Percentiles rank a stretch among this genome's conserved stretches.
Conservation (phyloP, 2,888 invertebrate species). For the Standfussiana lucernea region DNA sequence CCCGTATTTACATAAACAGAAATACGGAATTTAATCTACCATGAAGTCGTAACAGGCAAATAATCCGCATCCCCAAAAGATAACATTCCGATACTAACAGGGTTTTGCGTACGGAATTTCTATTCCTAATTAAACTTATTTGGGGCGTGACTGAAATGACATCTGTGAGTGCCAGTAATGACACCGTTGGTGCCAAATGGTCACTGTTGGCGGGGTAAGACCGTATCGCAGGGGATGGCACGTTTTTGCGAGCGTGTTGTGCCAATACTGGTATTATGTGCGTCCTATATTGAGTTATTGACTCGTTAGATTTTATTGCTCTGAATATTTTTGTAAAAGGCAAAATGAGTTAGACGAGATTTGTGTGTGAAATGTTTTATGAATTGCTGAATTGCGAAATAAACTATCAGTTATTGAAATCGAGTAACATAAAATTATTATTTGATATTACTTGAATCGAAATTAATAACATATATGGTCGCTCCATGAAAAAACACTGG, state of each 20-base stretch:
- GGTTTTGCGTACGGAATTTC: constrained; percentile 68
- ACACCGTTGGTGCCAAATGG: constrained; percentile 74
- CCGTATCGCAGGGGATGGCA: constrained; percentile 46
- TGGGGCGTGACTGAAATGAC: constrained; percentile 74
- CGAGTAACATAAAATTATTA: neutral
- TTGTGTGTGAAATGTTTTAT: constrained; percentile 10
- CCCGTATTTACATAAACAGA: constrained; percentile 58
- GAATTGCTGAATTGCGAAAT: neutral
- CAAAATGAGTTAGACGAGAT: neutral
- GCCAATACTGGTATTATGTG: constrained; percentile 47
- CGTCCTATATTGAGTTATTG: constrained; percentile 33
- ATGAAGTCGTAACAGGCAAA: constrained; percentile 50
- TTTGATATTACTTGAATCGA: neutral
- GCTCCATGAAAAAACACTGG: neutral
- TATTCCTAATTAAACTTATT: constrained; percentile 78
- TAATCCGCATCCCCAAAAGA: constrained; percentile 49
- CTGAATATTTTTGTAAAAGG: constrained; percentile 22
- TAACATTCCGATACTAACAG: constrained; percentile 62
- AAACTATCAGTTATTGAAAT: neutral
- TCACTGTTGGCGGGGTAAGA: constrained; percentile 69
- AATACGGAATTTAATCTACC: constrained; percentile 63
- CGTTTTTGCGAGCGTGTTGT: constrained; percentile 58
- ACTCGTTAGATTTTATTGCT: constrained; percentile 25
- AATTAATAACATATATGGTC: no score
- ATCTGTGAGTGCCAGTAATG: constrained; percentile 71